Evolutionary conservation across 2,113 vertebrate species (phyloP).

Genomic region (Coturnix japonica): DNA sequence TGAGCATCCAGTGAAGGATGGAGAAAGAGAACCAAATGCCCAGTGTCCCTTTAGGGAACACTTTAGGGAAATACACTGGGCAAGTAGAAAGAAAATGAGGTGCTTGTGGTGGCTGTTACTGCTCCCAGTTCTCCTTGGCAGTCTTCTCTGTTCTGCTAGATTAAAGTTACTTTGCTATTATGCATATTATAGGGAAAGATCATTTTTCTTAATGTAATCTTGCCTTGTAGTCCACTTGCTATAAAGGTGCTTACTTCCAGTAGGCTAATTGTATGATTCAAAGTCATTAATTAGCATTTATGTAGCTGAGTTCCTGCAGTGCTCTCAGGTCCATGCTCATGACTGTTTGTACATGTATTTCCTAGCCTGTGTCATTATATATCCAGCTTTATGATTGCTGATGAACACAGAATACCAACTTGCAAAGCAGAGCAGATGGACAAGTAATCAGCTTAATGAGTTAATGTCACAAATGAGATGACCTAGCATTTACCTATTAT

Average conservation of each 20-base stretch:
- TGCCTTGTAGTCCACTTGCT: not conserved
- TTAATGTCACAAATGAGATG: not conserved
- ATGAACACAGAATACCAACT: not conserved
- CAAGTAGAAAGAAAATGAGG: not conserved
- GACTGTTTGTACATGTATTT: not conserved
- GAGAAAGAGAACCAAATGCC: not conserved
- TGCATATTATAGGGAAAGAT: not conserved
- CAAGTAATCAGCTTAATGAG: conserved; percentile 8
- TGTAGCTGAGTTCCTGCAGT: not conserved
- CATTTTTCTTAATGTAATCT: not conserved
- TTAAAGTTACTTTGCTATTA: not conserved
- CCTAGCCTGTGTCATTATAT: not conserved
- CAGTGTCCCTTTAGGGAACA: not conserved
- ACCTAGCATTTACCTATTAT: not conserved
- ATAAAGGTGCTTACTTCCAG: not conserved
- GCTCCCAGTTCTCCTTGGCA: not conserved
- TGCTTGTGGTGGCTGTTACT: not conserved
- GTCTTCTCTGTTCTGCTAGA: not conserved
- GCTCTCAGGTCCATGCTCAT: not conserved
- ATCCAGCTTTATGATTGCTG: not conserved
- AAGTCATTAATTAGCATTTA: not conserved
- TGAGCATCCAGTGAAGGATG: not conserved
- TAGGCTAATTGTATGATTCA: not conserved
- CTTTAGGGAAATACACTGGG: not conserved
- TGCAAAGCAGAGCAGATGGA: conserved; percentile 44